phyloP scores from a whole-genome alignment of 2,113 vertebrate genomes.

The Scortum barcoo region DNA sequence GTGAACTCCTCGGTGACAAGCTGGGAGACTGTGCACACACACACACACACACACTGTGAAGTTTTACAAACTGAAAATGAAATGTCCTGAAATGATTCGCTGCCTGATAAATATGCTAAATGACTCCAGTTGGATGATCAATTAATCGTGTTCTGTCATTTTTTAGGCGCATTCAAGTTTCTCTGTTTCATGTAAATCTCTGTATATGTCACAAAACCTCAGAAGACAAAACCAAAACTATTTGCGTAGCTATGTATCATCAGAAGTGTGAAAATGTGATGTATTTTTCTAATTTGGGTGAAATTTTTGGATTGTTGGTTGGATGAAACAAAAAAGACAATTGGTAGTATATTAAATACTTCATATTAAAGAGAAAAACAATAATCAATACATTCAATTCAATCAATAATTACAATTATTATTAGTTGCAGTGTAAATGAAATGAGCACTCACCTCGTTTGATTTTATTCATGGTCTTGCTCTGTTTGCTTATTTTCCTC shows the following conservation, averaged over 20 bases:
- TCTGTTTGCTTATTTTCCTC: constrained; percentile 76
- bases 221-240: neutral
- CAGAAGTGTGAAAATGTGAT: neutral
- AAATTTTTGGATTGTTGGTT: neutral
- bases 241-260: neutral
- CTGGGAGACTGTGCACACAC: constrained; percentile 80
- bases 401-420: neutral
- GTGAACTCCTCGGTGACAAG: constrained; percentile 84
- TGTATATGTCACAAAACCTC: neutral
- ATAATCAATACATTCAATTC: neutral
- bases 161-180: neutral
- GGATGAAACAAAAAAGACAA: neutral
- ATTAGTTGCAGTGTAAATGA: neutral
- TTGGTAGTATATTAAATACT: neutral
- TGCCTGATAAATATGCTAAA: neutral
- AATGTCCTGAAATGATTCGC: neutral
- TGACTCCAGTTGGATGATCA: neutral
- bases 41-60: constrained; percentile 19
- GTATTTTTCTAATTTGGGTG: neutral
- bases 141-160: neutral
- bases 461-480: constrained; percentile 81
- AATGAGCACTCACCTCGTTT: constrained; percentile 79
- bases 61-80: neutral
- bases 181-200: neutral
- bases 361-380: neutral